These are phyloP conservation scores for Galleria mellonella DNA, from an alignment of 1,140 invertebrate genomes.

Conservation along the genomic window DNA sequence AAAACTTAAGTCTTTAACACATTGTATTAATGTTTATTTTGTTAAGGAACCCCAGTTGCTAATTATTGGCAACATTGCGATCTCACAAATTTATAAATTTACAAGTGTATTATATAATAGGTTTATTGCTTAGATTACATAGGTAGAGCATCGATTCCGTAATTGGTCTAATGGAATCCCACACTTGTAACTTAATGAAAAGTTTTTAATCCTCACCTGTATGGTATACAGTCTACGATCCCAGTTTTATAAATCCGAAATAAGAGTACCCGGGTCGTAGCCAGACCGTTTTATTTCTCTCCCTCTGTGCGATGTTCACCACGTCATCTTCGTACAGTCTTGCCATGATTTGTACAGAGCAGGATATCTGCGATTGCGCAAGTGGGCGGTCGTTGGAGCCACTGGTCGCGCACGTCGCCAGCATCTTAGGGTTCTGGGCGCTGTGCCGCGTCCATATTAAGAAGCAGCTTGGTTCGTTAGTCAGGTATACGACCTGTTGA, in stretches of 20 bases:
- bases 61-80: no score
- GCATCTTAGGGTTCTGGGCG: slow-evolving; percentile 19
- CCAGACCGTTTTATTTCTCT: slow-evolving; percentile 52
- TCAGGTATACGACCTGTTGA: slow-evolving; percentile 59
- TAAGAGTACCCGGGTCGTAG: slow-evolving; percentile 50
- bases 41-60: no score
- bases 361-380: slow-evolving; percentile 51
- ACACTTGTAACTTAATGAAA: no score
- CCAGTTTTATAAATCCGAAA: slow-evolving; percentile 59
- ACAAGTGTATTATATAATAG: no score
- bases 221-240: slow-evolving; percentile 43
- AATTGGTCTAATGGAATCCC: no score
- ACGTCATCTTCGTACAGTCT: slow-evolving; percentile 41
- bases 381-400: slow-evolving; percentile 32
- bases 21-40: no score
- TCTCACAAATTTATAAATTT: no score
- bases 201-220: no score
- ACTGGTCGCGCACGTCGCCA: slow-evolving; percentile 49
- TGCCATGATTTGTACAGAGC: slow-evolving; percentile 44
- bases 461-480: slow-evolving; percentile 49
- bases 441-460: slow-evolving; percentile 45
- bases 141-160: no score
- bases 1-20: no score
- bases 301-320: slow-evolving; percentile 48
- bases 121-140: no score